phyloP scores from a whole-genome alignment of 2,797 vertebrate genomes.

The Menidia menidia region DNA sequence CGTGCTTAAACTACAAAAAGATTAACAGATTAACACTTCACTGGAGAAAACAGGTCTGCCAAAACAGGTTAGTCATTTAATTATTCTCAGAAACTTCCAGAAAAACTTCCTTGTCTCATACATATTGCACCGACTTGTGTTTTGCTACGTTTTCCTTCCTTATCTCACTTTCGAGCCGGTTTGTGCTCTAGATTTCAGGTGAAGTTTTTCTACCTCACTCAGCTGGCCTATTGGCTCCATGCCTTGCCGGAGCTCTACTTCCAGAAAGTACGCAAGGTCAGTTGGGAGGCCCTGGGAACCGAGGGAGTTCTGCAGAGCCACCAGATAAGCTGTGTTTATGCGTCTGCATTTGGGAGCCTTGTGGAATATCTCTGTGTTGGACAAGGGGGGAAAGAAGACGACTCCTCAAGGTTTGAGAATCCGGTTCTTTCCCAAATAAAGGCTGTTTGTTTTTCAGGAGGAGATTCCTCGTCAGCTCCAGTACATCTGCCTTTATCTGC shows the following conservation, averaged over 20 bases:
- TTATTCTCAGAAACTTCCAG: background rate
- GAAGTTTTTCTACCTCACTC: constrained; percentile 98
- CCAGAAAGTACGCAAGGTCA: constrained; percentile 99
- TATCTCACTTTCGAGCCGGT: background rate
- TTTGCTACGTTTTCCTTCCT: background rate
- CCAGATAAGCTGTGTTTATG: constrained; percentile 45
- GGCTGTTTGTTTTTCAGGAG: constrained; percentile 84
- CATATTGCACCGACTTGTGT: background rate
- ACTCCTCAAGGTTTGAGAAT: background rate
- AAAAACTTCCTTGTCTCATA: background rate
- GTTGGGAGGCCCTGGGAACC: constrained; percentile 67
- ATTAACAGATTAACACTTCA: background rate
- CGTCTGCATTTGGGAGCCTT: background rate
- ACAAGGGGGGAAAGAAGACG: background rate
- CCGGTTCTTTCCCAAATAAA: constrained; percentile 13
- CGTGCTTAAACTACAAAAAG: no score
- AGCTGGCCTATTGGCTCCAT: constrained; percentile 97
- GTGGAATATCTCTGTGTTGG: constrained; percentile 2
- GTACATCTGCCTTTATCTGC: constrained; percentile 93
- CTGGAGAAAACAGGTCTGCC: background rate
- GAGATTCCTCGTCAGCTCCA: constrained; percentile 94
- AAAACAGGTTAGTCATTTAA: background rate
- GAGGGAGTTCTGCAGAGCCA: constrained; percentile 33
- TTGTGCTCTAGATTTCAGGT: constrained; percentile 91
- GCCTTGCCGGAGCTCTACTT: constrained; percentile 97